phyloP scores from a whole-genome alignment of 2,888 invertebrate genomes.

The Coecobrya sp. region DNA sequence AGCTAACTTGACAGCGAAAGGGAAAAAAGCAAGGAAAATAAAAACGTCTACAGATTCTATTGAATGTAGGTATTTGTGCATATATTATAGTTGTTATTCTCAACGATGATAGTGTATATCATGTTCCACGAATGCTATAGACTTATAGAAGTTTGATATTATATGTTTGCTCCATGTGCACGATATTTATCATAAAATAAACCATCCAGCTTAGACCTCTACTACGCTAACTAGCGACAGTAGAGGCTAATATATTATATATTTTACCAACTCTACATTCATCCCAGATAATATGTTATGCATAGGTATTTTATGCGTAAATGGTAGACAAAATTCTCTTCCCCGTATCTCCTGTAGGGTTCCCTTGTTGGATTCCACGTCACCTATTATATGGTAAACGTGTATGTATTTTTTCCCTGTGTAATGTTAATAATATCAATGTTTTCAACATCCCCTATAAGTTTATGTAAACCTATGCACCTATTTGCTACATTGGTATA shows the following conservation, averaged over 20 bases:
- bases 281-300: no score
- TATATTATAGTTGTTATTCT: constrained; percentile 20
- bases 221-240: no score
- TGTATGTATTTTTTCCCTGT: constrained; percentile 1
- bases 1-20: constrained; percentile 73
- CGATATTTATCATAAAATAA: constrained; percentile 39
- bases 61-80: background rate
- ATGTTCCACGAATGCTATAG: background rate
- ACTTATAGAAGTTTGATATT: background rate
- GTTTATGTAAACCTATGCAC: background rate
- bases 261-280: no score
- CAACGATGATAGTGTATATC: constrained; percentile 18
- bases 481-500: background rate
- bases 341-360: no score
- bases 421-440: background rate
- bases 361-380: background rate
- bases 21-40: background rate
- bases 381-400: background rate
- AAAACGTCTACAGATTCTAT: constrained; percentile 50
- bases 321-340: no score
- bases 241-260: no score
- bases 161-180: constrained; percentile 16
- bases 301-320: no score
- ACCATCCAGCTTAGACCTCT: background rate
- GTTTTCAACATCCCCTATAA: background rate